Conservation (phyloP, 2,797 vertebrate genomes). For the Lagorchestes hirsutus region DNA sequence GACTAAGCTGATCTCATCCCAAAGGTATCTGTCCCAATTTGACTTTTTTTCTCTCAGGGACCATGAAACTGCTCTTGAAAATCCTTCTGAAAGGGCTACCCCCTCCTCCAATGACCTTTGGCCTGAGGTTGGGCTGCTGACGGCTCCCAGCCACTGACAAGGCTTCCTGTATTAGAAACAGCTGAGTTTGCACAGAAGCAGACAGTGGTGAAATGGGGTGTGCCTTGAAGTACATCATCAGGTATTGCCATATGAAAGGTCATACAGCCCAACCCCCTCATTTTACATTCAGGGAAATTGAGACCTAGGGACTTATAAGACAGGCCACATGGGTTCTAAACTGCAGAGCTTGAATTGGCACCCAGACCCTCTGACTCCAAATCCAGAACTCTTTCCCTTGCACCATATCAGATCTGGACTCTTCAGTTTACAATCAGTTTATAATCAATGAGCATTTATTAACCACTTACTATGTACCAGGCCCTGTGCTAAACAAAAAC, state of each 20-base stretch:
- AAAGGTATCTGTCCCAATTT: not conserved
- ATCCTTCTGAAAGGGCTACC: not conserved
- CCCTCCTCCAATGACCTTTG: not conserved
- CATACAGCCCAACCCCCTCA: not conserved
- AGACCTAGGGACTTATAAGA: not conserved
- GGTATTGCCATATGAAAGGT: not conserved
- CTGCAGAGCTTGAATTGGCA: not conserved
- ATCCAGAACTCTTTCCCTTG: not conserved
- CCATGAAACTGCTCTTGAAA: not conserved
- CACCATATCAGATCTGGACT: not conserved
- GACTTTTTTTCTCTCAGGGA: not conserved
- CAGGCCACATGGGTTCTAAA: not conserved
- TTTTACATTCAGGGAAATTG: not conserved
- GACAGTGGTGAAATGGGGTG: not conserved
- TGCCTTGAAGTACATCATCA: not conserved
- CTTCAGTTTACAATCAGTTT: not conserved
- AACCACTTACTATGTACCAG: not conserved
- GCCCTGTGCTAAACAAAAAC: not conserved
- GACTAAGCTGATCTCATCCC: not conserved
- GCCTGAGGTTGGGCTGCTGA: not conserved
- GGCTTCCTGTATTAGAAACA: not conserved
- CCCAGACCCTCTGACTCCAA: not conserved
- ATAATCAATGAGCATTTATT: not conserved
- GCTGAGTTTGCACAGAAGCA: not conserved
- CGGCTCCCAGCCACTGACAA: not conserved